These are phyloP conservation scores for Catocala nupta DNA, from an alignment of 2,888 invertebrate species.

Conservation along the genomic window DNA sequence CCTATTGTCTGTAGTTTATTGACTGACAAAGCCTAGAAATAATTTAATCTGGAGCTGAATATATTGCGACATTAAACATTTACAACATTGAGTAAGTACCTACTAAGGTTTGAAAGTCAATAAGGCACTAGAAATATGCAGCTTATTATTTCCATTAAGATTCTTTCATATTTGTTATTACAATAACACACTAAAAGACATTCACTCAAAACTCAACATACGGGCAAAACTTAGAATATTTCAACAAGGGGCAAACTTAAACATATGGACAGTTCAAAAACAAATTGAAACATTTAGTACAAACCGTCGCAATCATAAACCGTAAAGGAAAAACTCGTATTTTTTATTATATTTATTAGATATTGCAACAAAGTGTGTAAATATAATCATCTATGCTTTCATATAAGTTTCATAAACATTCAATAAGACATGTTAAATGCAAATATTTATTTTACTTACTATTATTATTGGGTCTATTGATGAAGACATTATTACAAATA, in stretches of 20 bases:
- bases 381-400: conserved; percentile 56
- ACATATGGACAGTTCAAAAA: conserved; percentile 75
- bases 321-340: conserved; percentile 59
- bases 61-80: conserved; percentile 15
- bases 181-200: conserved; percentile 65
- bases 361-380: conserved; percentile 62
- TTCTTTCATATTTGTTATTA: conserved; percentile 81
- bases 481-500: conserved; percentile 15
- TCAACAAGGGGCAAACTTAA: conserved; percentile 66
- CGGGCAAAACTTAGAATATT: conserved; percentile 54
- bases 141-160: conserved; percentile 60
- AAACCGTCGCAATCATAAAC: conserved; percentile 68
- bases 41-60: conserved; percentile 11
- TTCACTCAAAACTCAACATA: conserved; percentile 65
- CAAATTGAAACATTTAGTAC: conserved; percentile 78
- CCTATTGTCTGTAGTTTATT: conserved; percentile 71
- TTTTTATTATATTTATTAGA: conserved; percentile 55
- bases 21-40: conserved; percentile 70
- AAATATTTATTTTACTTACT: conserved; percentile 35
- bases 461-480: conserved; percentile 26
- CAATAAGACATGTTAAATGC: conserved; percentile 40
- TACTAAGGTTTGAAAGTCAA: conserved; percentile 78
- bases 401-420: conserved; percentile 46
- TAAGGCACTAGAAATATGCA: conserved; percentile 80
- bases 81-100: conserved; percentile 22